These are phyloP conservation scores for Diplolepis rosae DNA, from an alignment of 2,888 invertebrate species.

Conservation along the genomic window DNA sequence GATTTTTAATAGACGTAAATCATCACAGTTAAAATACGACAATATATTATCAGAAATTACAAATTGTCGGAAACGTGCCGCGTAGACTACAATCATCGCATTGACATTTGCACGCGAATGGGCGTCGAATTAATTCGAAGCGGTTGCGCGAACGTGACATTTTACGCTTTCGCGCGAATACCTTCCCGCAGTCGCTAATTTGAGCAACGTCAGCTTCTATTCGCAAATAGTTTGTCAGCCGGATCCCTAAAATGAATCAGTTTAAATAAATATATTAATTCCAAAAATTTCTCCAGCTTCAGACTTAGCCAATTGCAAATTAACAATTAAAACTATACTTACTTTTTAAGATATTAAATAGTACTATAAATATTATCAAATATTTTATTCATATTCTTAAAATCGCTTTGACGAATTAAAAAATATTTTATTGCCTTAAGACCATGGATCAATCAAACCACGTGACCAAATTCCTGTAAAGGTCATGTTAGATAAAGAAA, in stretches of 20 bases:
- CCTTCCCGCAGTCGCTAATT: constrained; percentile 1
- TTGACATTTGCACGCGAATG: constrained; percentile 27
- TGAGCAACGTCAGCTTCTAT: constrained; percentile 7
- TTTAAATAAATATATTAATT: background rate
- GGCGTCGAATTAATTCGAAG: constrained; percentile 10
- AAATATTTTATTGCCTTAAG: no score
- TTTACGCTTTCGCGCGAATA: constrained; percentile 8
- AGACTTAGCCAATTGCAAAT: no score
- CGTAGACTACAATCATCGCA: background rate
- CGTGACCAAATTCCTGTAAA: no score
- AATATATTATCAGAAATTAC: background rate
- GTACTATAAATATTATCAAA: no score
- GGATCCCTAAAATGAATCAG: background rate
- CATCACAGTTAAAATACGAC: no score
- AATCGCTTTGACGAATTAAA: no score
- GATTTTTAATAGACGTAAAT: no score
- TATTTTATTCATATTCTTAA: no score
- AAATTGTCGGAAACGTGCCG: constrained; percentile 9
- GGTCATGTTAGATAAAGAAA: no score
- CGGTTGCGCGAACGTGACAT: constrained; percentile 19
- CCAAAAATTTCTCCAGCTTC: background rate
- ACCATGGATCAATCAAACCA: no score
- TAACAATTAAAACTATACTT: no score
- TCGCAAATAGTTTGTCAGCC: constrained; percentile 6
- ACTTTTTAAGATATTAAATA: no score